These are phyloP conservation scores for Etheostoma perlongum DNA, from an alignment of 2,797 vertebrate genomes.

Conservation along the genomic window DNA sequence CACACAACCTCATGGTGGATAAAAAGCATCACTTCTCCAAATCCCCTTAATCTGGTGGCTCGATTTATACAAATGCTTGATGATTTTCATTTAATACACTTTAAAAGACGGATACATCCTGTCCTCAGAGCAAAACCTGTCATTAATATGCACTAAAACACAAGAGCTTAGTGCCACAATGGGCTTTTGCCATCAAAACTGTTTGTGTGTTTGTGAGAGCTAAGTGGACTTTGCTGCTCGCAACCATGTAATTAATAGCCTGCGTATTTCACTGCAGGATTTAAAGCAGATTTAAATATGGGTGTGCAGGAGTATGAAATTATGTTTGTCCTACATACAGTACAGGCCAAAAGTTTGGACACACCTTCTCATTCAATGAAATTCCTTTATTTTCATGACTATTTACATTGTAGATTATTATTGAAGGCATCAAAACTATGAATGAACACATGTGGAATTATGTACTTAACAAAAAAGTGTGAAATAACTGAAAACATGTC, in stretches of 20 bases:
- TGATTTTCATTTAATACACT: constrained; percentile 86
- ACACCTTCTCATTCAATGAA: no score
- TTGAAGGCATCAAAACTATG: no score
- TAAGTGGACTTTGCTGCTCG: constrained; percentile 59
- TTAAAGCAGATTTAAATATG: constrained; percentile 55
- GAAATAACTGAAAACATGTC: no score
- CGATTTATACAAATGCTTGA: constrained; percentile 77
- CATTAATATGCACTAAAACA: constrained; percentile 81
- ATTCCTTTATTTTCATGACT: no score
- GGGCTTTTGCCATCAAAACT: constrained; percentile 75
- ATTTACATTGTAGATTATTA: no score
- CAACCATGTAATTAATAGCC: constrained; percentile 76
- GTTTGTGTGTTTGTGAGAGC: constrained; percentile 49
- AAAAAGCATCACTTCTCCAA: constrained; percentile 83
- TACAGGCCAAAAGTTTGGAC: no score
- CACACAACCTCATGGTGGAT: constrained; percentile 50
- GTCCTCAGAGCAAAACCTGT: constrained; percentile 72
- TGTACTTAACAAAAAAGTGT: no score
- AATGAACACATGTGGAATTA: no score
- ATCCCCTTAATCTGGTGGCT: constrained; percentile 84
- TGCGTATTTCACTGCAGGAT: constrained; percentile 49
- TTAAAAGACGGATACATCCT: constrained; percentile 78
- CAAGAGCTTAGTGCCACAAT: constrained; percentile 78
- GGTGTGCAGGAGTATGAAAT: constrained; percentile 44
- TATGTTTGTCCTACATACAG: not conserved